A percentile compares a stretch with the other conserved stretches of the same genome.
Conservation (phyloP, 2,797 vertebrate genomes). For the Pachyuromys duprasi region DNA sequence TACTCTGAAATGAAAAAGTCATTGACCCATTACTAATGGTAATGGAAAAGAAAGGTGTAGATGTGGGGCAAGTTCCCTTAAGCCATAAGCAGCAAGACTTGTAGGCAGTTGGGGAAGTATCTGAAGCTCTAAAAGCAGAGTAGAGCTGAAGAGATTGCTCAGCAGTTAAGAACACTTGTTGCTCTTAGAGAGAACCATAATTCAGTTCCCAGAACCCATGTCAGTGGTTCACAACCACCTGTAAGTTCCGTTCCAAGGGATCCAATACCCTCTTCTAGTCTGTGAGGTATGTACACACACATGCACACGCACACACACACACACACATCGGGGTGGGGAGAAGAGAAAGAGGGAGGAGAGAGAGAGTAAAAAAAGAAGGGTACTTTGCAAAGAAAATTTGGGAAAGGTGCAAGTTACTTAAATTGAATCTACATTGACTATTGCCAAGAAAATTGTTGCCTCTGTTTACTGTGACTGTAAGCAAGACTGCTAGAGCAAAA, state of each 20-base stretch:
- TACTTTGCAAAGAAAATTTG: slow-evolving; percentile 1
- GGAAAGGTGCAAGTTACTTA: not conserved
- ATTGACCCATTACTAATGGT: not conserved
- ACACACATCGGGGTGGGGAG: too few relatives aligned
- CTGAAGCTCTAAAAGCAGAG: not conserved
- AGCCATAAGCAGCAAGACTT: not conserved
- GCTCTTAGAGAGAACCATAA: not conserved
- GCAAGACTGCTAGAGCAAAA: not conserved
- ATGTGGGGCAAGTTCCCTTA: not conserved
- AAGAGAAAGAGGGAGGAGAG: not conserved
- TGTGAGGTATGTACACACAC: not conserved
- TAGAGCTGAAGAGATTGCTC: not conserved
- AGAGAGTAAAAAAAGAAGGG: not conserved
- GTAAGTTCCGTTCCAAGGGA: not conserved
- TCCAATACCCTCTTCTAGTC: not conserved
- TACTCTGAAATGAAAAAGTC: not conserved
- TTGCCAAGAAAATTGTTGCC: not conserved
- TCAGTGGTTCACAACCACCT: not conserved
- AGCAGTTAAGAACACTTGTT: not conserved
- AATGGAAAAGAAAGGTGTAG: not conserved
- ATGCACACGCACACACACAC: not conserved
- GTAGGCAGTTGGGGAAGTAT: not conserved
- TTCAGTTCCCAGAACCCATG: not conserved
- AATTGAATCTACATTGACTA: not conserved
- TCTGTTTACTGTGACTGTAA: not conserved